Base-by-base conservation (phyloP, 2,888 invertebrate genomes). In the Eristalis pertinax region DNA sequence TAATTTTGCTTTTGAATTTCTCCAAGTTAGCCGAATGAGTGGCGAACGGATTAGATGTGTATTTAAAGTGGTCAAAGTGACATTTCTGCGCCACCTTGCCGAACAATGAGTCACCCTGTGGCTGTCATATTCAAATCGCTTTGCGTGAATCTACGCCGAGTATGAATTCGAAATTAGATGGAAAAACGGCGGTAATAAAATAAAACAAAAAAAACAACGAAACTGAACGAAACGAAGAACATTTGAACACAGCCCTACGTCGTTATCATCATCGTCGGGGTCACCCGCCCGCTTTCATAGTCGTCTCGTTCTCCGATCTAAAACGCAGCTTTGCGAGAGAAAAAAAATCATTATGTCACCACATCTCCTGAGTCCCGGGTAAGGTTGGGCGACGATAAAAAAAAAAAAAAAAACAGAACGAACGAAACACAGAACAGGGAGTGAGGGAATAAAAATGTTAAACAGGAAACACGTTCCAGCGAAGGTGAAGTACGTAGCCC, bases 381-480 rank as follows among this genome's bases (percentile, higher is more conserved):
- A 62, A 60, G 67, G 62, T 67, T 72, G 50, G 26, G 26, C 26
- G 43, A 81, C 76, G 68, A 60, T 73, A 81, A 77, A 38, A 19
- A 50, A 75, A 65, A 65, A 69, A 69, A 77, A 38, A 19, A 50
- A 75, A 65, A 65, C 65, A 69, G 24, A 13, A 68, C 32, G 56
- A 43, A 68, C 29, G 70, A 35, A 50, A 50, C 38, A n/a, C 73
- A 13, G n/a, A 50, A 8, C n/a, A 8, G 43, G 50, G 26, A 50
- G 65, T 32, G 32, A n/a, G 13, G 29, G 67, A 81, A 72, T 68
- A 76, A 83, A 83, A 41, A 83, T 79, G 74, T 79, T 79, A 60
- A 87, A 87, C 83, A 87, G 87, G 84, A 87, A 84, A 76, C 79
- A 79, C 84, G 84, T 79, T 32, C 73, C 58, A 67, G 65, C 24